Base-by-base conservation (phyloP, 2,888 invertebrate genomes). In the Sceliomorpha sp. region DNA sequence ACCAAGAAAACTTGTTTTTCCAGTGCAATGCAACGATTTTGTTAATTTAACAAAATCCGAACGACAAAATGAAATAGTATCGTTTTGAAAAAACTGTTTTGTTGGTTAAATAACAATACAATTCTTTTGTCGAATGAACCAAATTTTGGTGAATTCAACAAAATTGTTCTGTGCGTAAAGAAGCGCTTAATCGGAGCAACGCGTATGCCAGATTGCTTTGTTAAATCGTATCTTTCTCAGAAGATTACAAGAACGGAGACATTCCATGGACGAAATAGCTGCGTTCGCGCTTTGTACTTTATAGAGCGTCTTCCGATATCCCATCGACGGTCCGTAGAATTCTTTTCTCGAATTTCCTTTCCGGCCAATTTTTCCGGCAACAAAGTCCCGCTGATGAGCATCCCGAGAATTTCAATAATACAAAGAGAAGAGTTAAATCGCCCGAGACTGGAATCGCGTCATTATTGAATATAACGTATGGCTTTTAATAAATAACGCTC, bases 331-430 rank as follows among this genome's bases (percentile, higher is more conserved):
- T 53, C 42, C 32, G 32, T 32, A 47, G 32, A 58, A 58, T 59
- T 59, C 50, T 58, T 48, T 48, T 40, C 26, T 37, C 27, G 39
- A 58, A 58, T 15, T 48, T 53, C 39, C 44, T n/a, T 55, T 44
- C 55, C 32, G 17, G 47, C 24, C 32, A 58, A 58, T 58, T 48
- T 58, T 32, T 47, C 14, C 5, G 47, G 47, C 40, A 58, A 39
- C 42, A 48, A 59, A 59, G 48, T 59, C 48, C 34, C 58, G 15
- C 13, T 32, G 39, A 47, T 45, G 45, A 29, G 45, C 44, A 56
- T 50, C 37, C 37, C 50, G 50, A 50, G 37, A 50, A 50, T 50
- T 50, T 50, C 50, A 50, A 50, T 50, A 50, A 50, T 12, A 51
- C 40, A 51, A 51, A 51, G 32, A 51, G 40, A 51, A 40, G 31